A percentile compares a stretch with the other conserved stretches of the same genome.
phyloP scores from a whole-genome alignment of 2,888 invertebrate species.

The Resseliella maxima region DNA sequence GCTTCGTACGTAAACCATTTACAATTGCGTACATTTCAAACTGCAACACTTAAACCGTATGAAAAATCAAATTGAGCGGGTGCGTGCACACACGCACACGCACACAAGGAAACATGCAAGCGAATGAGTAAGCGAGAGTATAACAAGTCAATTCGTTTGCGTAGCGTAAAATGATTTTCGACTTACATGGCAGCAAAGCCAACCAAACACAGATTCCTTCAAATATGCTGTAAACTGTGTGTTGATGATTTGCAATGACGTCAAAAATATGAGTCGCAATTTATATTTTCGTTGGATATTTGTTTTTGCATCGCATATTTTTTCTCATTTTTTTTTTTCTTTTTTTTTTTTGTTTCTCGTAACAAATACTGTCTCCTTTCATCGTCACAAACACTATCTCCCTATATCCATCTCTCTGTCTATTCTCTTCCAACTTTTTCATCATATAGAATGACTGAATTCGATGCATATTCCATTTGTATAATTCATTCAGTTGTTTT shows the following conservation, averaged over 20 bases:
- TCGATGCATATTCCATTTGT: neutral
- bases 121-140: neutral
- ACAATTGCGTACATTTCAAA: neutral
- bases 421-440: no score
- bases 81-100: neutral
- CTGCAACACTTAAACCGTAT: neutral
- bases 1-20: neutral
- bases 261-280: slow-evolving; percentile 8
- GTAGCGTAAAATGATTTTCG: slow-evolving; percentile 11
- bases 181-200: slow-evolving; percentile 23
- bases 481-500: neutral
- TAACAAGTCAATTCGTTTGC: slow-evolving; percentile 4
- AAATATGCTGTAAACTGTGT: neutral
- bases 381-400: no score
- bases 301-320: neutral
- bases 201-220: neutral
- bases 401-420: no score
- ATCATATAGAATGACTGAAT: no score
- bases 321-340: neutral
- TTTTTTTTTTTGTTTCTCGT: neutral
- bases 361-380: no score
- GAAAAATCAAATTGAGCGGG: no score
- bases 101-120: neutral
- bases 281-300: neutral
- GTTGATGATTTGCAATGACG: slow-evolving; percentile 23